Evolutionary conservation across 2,113 vertebrate genomes (phyloP).

Genomic region (Odobenus rosmarus): DNA sequence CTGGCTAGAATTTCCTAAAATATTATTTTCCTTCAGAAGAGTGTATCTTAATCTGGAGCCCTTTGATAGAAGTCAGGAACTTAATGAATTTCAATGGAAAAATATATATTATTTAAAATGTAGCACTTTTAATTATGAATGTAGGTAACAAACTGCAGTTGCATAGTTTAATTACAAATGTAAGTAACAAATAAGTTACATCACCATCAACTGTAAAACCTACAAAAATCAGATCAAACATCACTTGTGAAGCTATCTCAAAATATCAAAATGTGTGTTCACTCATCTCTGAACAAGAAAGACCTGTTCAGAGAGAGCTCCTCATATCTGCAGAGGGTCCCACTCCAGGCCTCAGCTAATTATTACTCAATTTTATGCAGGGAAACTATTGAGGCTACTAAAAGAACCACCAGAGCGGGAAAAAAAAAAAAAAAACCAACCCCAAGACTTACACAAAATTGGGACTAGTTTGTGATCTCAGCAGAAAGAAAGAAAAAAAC

Average conservation of each 20-base stretch:
- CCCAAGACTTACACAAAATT: neutral
- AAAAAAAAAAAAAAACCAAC: neutral
- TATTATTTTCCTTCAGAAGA: neutral
- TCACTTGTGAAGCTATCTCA: neutral
- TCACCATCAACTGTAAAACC: neutral
- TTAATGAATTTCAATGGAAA: neutral
- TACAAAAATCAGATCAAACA: constrained; percentile 6
- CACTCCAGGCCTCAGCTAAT: neutral
- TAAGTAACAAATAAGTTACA: neutral
- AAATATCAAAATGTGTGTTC: neutral
- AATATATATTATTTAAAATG: neutral
- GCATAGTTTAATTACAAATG: neutral
- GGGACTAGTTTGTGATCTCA: neutral
- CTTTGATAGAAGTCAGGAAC: neutral
- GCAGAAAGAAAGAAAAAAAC: neutral
- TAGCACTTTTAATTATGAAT: neutral
- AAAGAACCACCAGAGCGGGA: neutral
- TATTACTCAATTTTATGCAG: neutral
- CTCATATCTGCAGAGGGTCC: neutral
- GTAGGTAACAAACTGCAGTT: neutral
- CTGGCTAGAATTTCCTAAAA: neutral
- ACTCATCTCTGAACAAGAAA: neutral
- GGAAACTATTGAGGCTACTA: neutral
- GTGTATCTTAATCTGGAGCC: neutral
- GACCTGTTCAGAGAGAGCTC: neutral